A percentile compares a stretch with the other conserved stretches of the same genome.
Evolutionary conservation across 2,797 vertebrate genomes (phyloP).

Genomic region (Pyrocephalus nanus): DNA sequence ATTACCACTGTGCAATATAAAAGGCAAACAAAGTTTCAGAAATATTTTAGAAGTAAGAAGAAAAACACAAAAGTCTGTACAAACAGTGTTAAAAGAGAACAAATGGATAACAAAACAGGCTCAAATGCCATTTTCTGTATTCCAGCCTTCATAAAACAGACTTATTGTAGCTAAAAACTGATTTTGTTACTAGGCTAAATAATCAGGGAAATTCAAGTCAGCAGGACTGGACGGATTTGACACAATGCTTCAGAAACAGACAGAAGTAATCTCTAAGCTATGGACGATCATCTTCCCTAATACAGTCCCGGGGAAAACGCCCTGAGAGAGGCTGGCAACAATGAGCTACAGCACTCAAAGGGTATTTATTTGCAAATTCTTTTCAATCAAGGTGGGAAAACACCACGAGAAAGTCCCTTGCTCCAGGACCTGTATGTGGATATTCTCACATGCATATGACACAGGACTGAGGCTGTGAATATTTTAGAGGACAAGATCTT

Average conservation of each 20-base stretch:
- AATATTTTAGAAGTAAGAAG: constrained; percentile 51
- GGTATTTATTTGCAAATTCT: background rate
- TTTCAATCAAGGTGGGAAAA: background rate
- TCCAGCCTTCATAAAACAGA: background rate
- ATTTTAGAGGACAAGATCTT: background rate
- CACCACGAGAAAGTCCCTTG: background rate
- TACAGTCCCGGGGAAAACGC: background rate
- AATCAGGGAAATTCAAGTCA: background rate
- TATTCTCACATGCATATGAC: rapidly evolving
- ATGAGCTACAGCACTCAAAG: background rate
- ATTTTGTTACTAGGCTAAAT: background rate
- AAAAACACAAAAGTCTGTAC: constrained; percentile 29
- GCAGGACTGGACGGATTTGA: background rate
- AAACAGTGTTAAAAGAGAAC: constrained; percentile 14
- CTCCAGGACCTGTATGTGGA: background rate
- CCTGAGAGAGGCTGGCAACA: background rate
- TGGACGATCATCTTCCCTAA: background rate
- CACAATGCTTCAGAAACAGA: background rate
- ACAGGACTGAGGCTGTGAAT: background rate
- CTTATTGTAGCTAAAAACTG: background rate
- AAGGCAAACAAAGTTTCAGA: constrained; percentile 63
- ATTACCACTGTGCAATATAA: constrained; percentile 52
- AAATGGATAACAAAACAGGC: background rate
- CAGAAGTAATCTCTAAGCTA: background rate
- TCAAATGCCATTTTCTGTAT: background rate